Evolutionary conservation across 2,797 vertebrate genomes (phyloP).

Genomic region (Capromys pilorides): DNA sequence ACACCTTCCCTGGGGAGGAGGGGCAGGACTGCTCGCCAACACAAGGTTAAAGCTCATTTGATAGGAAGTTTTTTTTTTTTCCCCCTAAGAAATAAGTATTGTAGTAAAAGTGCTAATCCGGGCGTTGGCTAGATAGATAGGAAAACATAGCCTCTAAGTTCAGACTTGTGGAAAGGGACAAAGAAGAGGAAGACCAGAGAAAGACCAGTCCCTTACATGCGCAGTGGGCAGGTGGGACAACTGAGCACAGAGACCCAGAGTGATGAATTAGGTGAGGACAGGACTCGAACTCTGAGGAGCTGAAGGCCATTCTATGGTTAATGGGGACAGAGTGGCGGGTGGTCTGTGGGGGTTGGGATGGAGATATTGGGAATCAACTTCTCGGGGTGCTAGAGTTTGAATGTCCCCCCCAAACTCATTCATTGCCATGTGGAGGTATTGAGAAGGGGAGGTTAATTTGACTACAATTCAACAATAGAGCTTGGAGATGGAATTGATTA

Average conservation of each 20-base stretch:
- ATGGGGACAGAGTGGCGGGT: background rate
- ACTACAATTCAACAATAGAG: background rate
- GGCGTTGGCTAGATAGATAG: background rate
- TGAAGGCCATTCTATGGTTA: accelerated
- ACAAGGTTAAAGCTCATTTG: background rate
- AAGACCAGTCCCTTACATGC: background rate
- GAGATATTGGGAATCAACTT: background rate
- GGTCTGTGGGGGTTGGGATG: background rate
- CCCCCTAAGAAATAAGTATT: background rate
- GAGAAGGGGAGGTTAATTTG: background rate
- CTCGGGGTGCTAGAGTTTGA: background rate
- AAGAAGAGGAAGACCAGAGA: background rate
- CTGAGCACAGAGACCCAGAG: background rate
- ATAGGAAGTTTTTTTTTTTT: background rate
- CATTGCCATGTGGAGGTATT: background rate
- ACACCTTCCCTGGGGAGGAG: background rate
- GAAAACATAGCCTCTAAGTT: background rate
- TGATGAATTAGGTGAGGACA: background rate
- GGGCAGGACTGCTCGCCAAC: background rate
- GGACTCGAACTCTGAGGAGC: background rate
- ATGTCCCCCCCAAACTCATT: too few species aligned
- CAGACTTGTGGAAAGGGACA: too few species aligned
- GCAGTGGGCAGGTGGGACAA: background rate
- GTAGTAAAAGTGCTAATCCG: background rate
- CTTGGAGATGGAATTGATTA: background rate